A percentile compares a stretch with the other conserved stretches of the same genome.
Evolutionary conservation across 2,113 vertebrate genomes (phyloP).

Genomic region (Rattus rattus): DNA sequence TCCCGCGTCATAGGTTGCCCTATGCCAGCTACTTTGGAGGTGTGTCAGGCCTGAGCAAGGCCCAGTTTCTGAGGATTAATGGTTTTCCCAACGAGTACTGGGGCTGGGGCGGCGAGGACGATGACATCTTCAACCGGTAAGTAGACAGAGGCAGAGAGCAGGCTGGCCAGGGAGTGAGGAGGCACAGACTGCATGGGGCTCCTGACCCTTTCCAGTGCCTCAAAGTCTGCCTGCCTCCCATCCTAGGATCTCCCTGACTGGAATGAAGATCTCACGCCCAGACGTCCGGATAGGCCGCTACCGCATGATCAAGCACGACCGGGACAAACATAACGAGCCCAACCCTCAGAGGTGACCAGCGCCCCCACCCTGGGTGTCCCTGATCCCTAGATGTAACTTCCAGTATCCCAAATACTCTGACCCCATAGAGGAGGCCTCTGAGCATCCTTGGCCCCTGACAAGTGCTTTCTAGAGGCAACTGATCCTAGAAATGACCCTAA

Average conservation of each 20-base stretch:
- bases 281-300: slow-evolving; percentile 98
- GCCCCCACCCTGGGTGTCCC: not conserved
- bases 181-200: not conserved
- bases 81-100: slow-evolving; percentile 99
- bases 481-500: not conserved
- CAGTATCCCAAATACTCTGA: not conserved
- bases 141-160: not conserved
- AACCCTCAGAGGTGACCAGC: slow-evolving; percentile 96
- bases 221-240: slow-evolving; percentile 61
- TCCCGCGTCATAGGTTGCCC: slow-evolving; percentile 89
- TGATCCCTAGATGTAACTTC: not conserved
- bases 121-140: slow-evolving; percentile 99
- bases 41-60: slow-evolving; percentile 97
- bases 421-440: not conserved
- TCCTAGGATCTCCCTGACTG: slow-evolving; percentile 96
- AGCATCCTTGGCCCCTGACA: not conserved
- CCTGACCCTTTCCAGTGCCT: slow-evolving; percentile 15
- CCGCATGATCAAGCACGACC: slow-evolving; percentile 99
- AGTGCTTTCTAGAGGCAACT: not conserved
- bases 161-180: not conserved
- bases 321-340: slow-evolving; percentile 99
- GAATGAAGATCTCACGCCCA: slow-evolving; percentile 99
- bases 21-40: slow-evolving; percentile 98
- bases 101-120: slow-evolving; percentile 99
- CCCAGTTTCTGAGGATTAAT: slow-evolving; percentile 99